phyloP scores from a whole-genome alignment of 2,888 invertebrate genomes.

The Yponomeuta sedellus region DNA sequence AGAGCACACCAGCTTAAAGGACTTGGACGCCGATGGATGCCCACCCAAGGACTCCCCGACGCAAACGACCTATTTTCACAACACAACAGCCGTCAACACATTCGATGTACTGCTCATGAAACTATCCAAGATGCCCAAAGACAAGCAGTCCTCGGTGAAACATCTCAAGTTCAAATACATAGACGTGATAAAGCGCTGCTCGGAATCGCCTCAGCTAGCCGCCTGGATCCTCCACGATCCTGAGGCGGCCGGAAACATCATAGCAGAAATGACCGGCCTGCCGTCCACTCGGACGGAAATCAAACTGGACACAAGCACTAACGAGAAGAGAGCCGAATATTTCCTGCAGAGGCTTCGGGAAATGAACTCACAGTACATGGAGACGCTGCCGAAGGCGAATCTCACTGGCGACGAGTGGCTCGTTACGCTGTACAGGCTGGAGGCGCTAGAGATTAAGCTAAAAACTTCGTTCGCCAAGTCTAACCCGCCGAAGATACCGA shows the following conservation, averaged over 20 bases:
- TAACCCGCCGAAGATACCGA: slow-evolving; percentile 25
- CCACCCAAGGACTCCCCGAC: slow-evolving; percentile 47
- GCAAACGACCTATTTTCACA: slow-evolving; percentile 48
- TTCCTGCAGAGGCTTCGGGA: slow-evolving; percentile 49
- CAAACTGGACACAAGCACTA: slow-evolving; percentile 26
- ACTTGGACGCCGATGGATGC: slow-evolving; percentile 39
- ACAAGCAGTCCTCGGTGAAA: slow-evolving; percentile 50
- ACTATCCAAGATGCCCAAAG: slow-evolving; percentile 48
- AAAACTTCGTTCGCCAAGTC: slow-evolving; percentile 49
- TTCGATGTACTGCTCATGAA: slow-evolving; percentile 61
- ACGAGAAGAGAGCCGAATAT: slow-evolving; percentile 50
- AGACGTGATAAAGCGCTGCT: slow-evolving; percentile 51
- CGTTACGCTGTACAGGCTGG: slow-evolving; percentile 54
- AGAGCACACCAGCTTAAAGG: slow-evolving; percentile 34
- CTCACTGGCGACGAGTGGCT: slow-evolving; percentile 63
- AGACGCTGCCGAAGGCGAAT: slow-evolving; percentile 51
- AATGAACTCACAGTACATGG: slow-evolving; percentile 56
- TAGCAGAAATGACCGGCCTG: slow-evolving; percentile 56
- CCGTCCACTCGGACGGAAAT: slow-evolving; percentile 40
- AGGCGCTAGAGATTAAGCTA: slow-evolving; percentile 50
- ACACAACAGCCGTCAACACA: slow-evolving; percentile 49
- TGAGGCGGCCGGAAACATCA: slow-evolving; percentile 49
- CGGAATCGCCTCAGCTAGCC: slow-evolving; percentile 50
- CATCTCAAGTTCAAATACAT: slow-evolving; percentile 58
- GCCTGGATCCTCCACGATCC: slow-evolving; percentile 56